Evolutionary conservation across 92 coral and sea anemone genomes (phyloP).

Genomic region (Pocillopora meandrina): DNA sequence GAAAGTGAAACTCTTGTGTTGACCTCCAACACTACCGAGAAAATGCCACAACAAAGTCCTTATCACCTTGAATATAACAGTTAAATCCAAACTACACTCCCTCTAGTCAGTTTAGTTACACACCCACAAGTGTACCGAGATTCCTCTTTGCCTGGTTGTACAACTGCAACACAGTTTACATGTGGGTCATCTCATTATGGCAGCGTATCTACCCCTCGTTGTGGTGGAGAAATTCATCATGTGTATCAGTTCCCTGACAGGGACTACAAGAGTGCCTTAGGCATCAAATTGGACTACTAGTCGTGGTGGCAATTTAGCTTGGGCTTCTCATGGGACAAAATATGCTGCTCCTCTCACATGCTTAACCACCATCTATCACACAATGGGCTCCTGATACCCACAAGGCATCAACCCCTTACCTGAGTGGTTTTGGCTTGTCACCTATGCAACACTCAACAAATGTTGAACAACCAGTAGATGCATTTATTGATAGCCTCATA

Average conservation of each 20-base stretch:
- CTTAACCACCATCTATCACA: not conserved
- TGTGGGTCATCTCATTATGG: not conserved
- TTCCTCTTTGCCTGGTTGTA: not conserved
- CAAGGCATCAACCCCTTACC: conserved; percentile 4
- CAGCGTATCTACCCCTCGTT: not conserved
- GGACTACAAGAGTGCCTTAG: no score
- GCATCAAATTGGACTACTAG: no score
- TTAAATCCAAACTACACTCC: not conserved
- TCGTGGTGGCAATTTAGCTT: no score
- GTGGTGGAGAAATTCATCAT: no score
- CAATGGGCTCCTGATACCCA: not conserved
- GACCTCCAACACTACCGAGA: no score
- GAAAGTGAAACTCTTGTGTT: no score
- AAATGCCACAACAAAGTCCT: not conserved
- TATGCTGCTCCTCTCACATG: not conserved
- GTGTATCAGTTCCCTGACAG: no score
- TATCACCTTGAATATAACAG: not conserved
- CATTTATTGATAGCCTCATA: conserved; percentile 37
- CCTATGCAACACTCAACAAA: no score
- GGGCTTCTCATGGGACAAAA: no score
- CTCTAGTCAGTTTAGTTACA: not conserved
- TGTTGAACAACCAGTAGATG: conserved; percentile 28
- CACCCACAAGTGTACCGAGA: not conserved
- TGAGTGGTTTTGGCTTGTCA: not conserved
- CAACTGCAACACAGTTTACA: not conserved